A percentile compares a stretch with the other conserved stretches of the same genome.
Evolutionary conservation across 2,888 invertebrate genomes (phyloP).

Genomic region (Xestia c-nigrum): DNA sequence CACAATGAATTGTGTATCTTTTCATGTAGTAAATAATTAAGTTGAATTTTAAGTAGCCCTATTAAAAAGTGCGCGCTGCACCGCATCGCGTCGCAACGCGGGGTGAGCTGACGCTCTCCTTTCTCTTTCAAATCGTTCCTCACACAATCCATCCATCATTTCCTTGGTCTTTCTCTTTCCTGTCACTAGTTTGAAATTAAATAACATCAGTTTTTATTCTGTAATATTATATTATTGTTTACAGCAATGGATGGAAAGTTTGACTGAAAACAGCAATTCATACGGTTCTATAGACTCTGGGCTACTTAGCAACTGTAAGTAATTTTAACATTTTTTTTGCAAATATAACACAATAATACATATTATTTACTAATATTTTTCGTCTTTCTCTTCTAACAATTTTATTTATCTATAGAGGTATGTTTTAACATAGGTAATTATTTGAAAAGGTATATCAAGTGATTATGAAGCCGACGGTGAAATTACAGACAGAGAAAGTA

Average conservation of each 20-base stretch:
- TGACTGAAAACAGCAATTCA: constrained; percentile 81
- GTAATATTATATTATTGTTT: constrained; percentile 63
- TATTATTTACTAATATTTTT: constrained; percentile 19
- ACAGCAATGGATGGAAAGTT: constrained; percentile 84
- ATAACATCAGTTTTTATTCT: constrained; percentile 33
- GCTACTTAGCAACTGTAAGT: constrained; percentile 64
- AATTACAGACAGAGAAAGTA: constrained; percentile 54
- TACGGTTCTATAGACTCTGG: constrained; percentile 72
- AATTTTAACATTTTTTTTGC: constrained; percentile 28
- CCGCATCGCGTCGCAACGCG: too few species aligned
- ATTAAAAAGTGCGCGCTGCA: too few species aligned
- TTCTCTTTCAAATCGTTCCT: too few species aligned
- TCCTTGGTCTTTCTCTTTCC: too few species aligned
- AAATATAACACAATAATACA: constrained; percentile 49
- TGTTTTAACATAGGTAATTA: constrained; percentile 24
- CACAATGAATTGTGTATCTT: too few species aligned
- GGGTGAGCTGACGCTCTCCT: too few species aligned
- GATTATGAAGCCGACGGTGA: constrained; percentile 71
- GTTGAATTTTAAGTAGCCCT: too few species aligned
- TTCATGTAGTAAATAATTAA: too few species aligned
- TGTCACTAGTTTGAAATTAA: constrained; percentile 14
- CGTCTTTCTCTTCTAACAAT: constrained; percentile 35
- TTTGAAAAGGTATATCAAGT: constrained; percentile 70
- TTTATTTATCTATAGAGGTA: constrained; percentile 15
- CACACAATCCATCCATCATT: too few species aligned